phyloP scores from a whole-genome alignment of 1,140 invertebrate genomes.

The Argopecten irradians region DNA sequence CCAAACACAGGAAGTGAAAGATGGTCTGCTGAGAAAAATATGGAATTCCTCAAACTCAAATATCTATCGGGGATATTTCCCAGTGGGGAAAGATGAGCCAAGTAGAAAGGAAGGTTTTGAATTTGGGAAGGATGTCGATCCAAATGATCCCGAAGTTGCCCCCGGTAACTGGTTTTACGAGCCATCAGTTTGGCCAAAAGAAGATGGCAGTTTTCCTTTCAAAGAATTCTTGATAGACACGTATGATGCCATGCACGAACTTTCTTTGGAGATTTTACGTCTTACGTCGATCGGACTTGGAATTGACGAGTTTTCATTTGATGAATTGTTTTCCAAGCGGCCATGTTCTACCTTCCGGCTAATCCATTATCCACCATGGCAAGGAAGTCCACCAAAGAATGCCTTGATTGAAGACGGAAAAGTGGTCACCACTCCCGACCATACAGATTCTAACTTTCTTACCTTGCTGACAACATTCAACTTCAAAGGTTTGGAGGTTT shows the following conservation, averaged over 20 bases:
- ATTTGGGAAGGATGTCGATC: constrained; percentile 39
- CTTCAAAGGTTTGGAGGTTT: constrained; percentile 36
- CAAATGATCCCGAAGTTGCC: constrained; percentile 40
- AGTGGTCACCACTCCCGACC: constrained; percentile 43
- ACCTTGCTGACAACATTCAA: constrained; percentile 38
- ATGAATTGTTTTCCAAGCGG: constrained; percentile 50
- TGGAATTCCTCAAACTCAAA: constrained; percentile 51
- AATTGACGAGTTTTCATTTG: constrained; percentile 52
- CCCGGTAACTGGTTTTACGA: constrained; percentile 50
- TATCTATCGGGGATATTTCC: constrained; percentile 58
- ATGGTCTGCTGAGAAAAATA: constrained; percentile 33
- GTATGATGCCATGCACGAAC: constrained; percentile 34
- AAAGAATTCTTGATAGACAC: constrained; percentile 37
- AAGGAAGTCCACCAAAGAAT: constrained; percentile 25
- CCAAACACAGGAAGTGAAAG: constrained; percentile 38
- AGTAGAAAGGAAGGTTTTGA: constrained; percentile 58
- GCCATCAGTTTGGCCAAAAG: constrained; percentile 50
- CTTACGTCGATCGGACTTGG: constrained; percentile 49
- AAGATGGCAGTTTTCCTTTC: constrained; percentile 40
- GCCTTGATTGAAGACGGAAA: constrained; percentile 43
- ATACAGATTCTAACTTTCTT: constrained; percentile 52
- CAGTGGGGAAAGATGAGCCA: constrained; percentile 32
- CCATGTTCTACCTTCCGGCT: constrained; percentile 56
- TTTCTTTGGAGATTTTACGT: constrained; percentile 48
- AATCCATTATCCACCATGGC: constrained; percentile 55